A percentile compares a stretch with the other conserved stretches of the same genome.
Evolutionary conservation across 2,797 vertebrate genomes (phyloP).

Genomic region (Xenopus petersii): DNA sequence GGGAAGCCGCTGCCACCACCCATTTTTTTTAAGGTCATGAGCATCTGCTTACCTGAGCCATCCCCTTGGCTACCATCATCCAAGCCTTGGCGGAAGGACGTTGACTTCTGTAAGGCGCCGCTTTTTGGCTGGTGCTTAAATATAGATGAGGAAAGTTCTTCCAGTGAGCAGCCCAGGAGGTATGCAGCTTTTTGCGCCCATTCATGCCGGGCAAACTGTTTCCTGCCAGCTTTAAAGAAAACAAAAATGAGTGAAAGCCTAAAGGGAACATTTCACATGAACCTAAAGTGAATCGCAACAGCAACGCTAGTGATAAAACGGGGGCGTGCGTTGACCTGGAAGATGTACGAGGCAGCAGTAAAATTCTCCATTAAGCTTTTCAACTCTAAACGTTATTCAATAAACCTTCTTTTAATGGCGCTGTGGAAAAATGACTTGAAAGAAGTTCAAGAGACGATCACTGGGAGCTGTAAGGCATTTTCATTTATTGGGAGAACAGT

Average conservation of each 20-base stretch:
- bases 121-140: constrained; percentile 89
- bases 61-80: constrained; percentile 79
- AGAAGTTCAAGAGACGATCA: too few relatives aligned
- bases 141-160: constrained; percentile 90
- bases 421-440: too few relatives aligned
- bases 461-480: too few relatives aligned
- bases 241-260: background rate
- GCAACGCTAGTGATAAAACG: background rate
- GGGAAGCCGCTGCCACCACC: too few relatives aligned
- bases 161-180: constrained; percentile 89
- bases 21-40: too few relatives aligned
- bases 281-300: background rate
- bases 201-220: constrained; percentile 93
- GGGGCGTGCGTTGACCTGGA: background rate
- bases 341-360: background rate
- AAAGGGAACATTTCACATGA: background rate
- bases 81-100: constrained; percentile 87
- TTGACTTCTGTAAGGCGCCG: constrained; percentile 82
- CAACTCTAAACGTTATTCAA: background rate
- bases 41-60: constrained; percentile 67
- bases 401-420: background rate
- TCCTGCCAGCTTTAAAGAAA: constrained; percentile 75
- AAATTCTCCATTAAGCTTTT: background rate
- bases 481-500: too few relatives aligned
- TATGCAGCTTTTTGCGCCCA: constrained; percentile 98